These are phyloP conservation scores for Eilema caniola DNA, from an alignment of 2,888 invertebrate species.

Conservation along the genomic window DNA sequence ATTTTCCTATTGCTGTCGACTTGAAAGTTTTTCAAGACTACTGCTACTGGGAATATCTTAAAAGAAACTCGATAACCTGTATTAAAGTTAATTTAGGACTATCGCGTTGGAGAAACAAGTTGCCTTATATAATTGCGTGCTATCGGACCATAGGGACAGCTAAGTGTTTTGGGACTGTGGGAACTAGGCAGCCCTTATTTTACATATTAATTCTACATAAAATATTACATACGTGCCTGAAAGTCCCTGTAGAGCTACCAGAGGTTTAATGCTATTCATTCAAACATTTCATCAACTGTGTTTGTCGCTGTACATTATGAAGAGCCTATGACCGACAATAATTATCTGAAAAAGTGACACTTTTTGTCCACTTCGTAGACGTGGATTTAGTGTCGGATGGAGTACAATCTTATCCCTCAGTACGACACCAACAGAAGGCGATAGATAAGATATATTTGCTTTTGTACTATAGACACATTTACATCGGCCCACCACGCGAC, in stretches of 20 bases:
- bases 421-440: background rate
- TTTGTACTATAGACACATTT: no score
- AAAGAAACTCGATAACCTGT: no score
- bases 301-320: background rate
- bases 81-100: no score
- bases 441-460: background rate
- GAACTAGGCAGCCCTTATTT: background rate
- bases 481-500: background rate
- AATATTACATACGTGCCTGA: background rate
- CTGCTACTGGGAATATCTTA: no score
- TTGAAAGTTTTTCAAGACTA: no score
- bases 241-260: background rate
- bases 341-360: no score
- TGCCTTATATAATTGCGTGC: background rate
- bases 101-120: no score
- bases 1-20: no score
- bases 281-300: no score
- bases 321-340: no score
- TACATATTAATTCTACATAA: background rate
- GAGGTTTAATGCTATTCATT: background rate
- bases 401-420: background rate
- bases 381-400: no score
- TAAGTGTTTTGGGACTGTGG: background rate
- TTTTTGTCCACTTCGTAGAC: no score
- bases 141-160: constrained; percentile 1